Percentiles rank a stretch among this genome's conserved stretches.
Evolutionary conservation across 2,113 vertebrate genomes (phyloP).

Genomic region (Gobiocypris rarus): DNA sequence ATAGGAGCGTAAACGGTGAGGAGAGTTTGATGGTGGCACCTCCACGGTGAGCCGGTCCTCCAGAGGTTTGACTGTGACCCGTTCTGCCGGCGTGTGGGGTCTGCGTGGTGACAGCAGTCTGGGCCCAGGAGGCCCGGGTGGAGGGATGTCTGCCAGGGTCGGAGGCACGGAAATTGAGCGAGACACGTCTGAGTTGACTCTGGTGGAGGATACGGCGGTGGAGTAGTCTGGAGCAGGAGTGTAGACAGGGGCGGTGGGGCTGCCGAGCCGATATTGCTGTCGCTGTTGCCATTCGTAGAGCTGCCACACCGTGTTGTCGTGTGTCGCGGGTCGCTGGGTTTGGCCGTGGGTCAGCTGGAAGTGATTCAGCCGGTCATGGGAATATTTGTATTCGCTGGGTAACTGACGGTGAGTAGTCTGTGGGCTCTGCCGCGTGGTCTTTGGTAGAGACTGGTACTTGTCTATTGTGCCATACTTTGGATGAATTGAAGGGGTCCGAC

Average conservation of each 20-base stretch:
- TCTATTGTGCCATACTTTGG: conserved; percentile 75
- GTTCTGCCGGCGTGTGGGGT: conserved; percentile 88
- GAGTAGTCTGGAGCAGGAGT: conserved; percentile 81
- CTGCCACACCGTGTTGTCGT: conserved; percentile 87
- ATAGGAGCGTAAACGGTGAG: conserved; percentile 79
- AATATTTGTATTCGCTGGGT: conserved; percentile 93
- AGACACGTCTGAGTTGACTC: conserved; percentile 47
- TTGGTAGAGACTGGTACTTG: conserved; percentile 89
- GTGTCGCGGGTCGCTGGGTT: conserved; percentile 68
- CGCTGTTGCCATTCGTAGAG: conserved; percentile 97
- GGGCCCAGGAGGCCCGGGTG: conserved; percentile 77
- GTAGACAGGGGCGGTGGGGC: conserved; percentile 88
- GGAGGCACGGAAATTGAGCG: conserved; percentile 85
- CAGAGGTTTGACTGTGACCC: conserved; percentile 85
- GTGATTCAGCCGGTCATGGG: conserved; percentile 92
- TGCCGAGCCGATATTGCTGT: conserved; percentile 92
- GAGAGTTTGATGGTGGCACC: conserved; percentile 79
- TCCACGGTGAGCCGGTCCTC: conserved; percentile 78
- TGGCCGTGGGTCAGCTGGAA: conserved; percentile 85
- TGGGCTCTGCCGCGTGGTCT: conserved; percentile 82
- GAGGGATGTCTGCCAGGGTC: conserved; percentile 85
- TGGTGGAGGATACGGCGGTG: conserved; percentile 77
- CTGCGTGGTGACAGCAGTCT: conserved; percentile 78
- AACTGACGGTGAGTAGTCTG: conserved; percentile 75
- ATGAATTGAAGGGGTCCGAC: conserved; percentile 79